Evolutionary conservation across 2,797 vertebrate genomes (phyloP).

Genomic region (Enteromius paludinosus): DNA sequence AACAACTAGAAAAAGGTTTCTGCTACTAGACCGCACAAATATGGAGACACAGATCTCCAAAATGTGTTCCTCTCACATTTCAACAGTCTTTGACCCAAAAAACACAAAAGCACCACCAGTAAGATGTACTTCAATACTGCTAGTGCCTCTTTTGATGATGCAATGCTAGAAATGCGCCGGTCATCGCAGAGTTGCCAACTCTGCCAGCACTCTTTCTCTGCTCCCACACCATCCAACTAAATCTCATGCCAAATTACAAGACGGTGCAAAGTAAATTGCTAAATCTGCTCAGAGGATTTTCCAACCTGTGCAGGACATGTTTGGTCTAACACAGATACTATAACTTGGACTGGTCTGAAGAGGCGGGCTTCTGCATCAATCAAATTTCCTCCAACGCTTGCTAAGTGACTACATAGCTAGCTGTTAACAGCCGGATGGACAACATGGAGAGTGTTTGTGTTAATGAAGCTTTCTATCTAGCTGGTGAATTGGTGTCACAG

Average conservation of each 20-base stretch:
- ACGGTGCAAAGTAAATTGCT: neutral
- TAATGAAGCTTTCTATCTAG: neutral
- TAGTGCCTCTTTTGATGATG: neutral
- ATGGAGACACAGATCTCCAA: neutral
- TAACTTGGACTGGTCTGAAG: neutral
- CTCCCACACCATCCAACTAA: neutral
- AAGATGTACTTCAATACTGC: conserved; percentile 9
- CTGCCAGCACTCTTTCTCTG: neutral
- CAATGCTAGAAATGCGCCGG: neutral
- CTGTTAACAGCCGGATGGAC: neutral
- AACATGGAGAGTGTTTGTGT: conserved; percentile 7
- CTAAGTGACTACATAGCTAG: neutral
- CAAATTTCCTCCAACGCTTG: neutral
- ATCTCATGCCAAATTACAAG: neutral
- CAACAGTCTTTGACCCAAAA: neutral
- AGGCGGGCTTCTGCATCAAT: neutral
- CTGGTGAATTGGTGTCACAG: neutral
- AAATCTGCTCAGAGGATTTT: conserved; percentile 1
- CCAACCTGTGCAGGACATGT: neutral
- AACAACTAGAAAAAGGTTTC: conserved; percentile 10
- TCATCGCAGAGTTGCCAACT: neutral
- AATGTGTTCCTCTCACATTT: neutral
- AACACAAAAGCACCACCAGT: neutral
- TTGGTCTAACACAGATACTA: neutral
- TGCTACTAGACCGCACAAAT: conserved; percentile 15